phyloP scores from a whole-genome alignment of 2,797 vertebrate species.

The Spea hammondii region DNA sequence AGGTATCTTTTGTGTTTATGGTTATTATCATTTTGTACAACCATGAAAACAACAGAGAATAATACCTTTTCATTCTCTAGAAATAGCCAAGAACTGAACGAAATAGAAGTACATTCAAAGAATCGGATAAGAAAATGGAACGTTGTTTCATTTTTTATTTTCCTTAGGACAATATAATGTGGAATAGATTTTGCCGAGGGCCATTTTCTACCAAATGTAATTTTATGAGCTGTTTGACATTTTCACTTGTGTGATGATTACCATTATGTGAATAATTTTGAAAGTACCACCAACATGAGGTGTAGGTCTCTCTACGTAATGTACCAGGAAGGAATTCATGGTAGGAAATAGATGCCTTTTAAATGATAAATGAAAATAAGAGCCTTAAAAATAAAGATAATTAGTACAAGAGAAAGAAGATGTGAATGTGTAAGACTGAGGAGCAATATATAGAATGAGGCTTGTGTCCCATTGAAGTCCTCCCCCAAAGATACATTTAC shows the following conservation, averaged over 20 bases:
- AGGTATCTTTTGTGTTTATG: not conserved
- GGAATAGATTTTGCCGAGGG: not conserved
- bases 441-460: too few relatives aligned
- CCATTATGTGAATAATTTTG: too few relatives aligned
- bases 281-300: too few relatives aligned
- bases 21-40: not conserved
- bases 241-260: not conserved
- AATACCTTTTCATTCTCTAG: not conserved
- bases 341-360: too few relatives aligned
- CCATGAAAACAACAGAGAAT: not conserved
- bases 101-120: not conserved
- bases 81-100: not conserved
- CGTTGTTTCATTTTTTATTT: not conserved
- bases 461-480: too few relatives aligned
- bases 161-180: not conserved
- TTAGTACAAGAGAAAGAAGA: too few relatives aligned
- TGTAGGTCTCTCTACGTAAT: too few relatives aligned
- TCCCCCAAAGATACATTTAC: too few relatives aligned
- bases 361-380: too few relatives aligned
- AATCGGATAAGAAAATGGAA: slow-evolving; percentile 1
- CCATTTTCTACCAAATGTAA: not conserved
- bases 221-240: not conserved
- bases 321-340: too few relatives aligned
- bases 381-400: too few relatives aligned
- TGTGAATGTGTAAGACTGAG: too few relatives aligned